These are phyloP conservation scores for Hozukius guyotensis DNA, from an alignment of 2,797 vertebrate species.

Conservation along the genomic window DNA sequence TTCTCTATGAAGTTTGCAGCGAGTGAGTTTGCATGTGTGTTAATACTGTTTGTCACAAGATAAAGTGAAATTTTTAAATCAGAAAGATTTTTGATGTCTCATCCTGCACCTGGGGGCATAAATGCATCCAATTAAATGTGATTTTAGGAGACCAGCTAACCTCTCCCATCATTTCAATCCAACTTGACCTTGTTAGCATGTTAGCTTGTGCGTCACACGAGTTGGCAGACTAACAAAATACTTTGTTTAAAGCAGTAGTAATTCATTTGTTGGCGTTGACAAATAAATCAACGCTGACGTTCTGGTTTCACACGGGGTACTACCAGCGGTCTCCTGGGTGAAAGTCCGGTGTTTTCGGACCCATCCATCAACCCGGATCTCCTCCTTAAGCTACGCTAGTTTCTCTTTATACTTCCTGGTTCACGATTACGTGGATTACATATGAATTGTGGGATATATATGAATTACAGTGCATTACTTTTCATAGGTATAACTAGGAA, in stretches of 20 bases:
- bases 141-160: background rate
- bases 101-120: background rate
- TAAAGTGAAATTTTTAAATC: background rate
- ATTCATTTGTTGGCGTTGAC: background rate
- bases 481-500: too few species aligned
- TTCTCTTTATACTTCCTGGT: too few species aligned
- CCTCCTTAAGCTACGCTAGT: too few species aligned
- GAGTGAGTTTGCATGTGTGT: background rate
- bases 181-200: background rate
- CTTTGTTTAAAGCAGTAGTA: background rate
- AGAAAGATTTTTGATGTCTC: background rate
- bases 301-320: too few species aligned
- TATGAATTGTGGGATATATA: too few species aligned
- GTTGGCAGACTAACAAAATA: background rate
- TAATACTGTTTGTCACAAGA: conserved; percentile 15
- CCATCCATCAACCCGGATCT: too few species aligned
- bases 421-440: background rate
- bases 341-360: too few species aligned
- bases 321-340: too few species aligned
- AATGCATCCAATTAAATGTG: too few species aligned
- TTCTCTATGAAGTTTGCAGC: conserved; percentile 45
- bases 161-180: background rate
- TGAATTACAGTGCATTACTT: too few species aligned
- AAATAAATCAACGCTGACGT: too few species aligned
- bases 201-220: background rate